A percentile compares a stretch with the other conserved stretches of the same genome.
Evolutionary conservation across 2,888 invertebrate genomes (phyloP).

Genomic region (Pandemis heparana): DNA sequence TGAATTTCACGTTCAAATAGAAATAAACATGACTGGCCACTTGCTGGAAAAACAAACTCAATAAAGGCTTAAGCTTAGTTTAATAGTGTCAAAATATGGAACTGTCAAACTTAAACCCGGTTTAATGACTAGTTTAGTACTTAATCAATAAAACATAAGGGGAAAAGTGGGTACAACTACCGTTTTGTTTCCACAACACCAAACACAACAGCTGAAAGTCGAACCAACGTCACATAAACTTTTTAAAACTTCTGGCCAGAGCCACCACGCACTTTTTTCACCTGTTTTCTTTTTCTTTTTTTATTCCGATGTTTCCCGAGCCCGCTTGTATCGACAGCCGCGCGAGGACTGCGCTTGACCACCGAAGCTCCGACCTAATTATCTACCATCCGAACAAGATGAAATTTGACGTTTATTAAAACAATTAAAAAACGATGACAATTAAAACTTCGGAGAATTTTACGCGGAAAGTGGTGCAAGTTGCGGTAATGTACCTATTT

Average conservation of each 20-base stretch:
- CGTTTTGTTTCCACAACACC: background rate
- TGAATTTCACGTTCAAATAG: no score
- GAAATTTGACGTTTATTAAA: slow-evolving; percentile 13
- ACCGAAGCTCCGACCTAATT: slow-evolving; percentile 29
- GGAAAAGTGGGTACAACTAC: background rate
- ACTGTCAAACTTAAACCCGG: no score
- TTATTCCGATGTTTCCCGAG: slow-evolving; percentile 12
- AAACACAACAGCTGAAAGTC: background rate
- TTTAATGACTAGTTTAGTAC: no score
- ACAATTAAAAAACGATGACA: slow-evolving; percentile 35
- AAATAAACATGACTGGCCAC: no score
- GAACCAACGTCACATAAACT: background rate
- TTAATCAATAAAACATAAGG: no score
- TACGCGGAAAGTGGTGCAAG: slow-evolving; percentile 4
- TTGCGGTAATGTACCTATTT: background rate
- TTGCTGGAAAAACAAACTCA: no score
- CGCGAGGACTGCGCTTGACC: slow-evolving; percentile 36
- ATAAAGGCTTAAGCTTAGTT: no score
- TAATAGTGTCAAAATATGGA: no score
- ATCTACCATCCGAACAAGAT: slow-evolving; percentile 26
- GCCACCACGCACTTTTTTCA: background rate
- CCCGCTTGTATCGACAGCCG: slow-evolving; percentile 29
- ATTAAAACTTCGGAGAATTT: slow-evolving; percentile 9
- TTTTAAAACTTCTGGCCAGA: background rate
- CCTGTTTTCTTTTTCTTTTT: background rate